Evolutionary conservation across 2,113 vertebrate species (phyloP).

Genomic region (Lepus europaeus): DNA sequence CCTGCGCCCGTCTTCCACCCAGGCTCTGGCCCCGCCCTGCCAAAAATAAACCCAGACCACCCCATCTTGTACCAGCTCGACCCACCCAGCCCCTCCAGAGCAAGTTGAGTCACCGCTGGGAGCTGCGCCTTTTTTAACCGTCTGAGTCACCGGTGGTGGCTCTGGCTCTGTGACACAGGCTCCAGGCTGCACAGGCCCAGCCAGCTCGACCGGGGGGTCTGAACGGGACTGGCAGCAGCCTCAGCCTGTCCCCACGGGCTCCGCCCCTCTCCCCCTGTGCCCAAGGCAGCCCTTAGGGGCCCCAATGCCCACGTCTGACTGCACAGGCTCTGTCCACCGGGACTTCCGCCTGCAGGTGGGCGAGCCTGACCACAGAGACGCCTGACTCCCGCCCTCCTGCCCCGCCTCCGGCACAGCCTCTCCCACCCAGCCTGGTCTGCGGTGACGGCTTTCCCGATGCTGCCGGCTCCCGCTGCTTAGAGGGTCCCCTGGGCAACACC

Average conservation of each 20-base stretch:
- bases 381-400: background rate
- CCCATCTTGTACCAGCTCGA: constrained; percentile 70
- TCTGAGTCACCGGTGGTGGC: constrained; percentile 79
- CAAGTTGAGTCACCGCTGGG: constrained; percentile 72
- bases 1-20: constrained; percentile 4
- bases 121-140: constrained; percentile 75
- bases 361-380: background rate
- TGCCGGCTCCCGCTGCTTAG: background rate
- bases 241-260: background rate
- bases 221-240: background rate
- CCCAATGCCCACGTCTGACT: background rate
- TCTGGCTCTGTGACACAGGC: constrained; percentile 56
- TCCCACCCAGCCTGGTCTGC: background rate
- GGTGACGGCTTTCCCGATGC: background rate
- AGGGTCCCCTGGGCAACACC: background rate
- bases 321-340: background rate
- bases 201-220: background rate
- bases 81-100: constrained; percentile 74
- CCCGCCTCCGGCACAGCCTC: background rate
- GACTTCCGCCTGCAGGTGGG: background rate
- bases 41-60: constrained; percentile 82
- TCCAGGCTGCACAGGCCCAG: background rate
- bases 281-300: background rate
- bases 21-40: constrained; percentile 59
- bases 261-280: background rate